A percentile compares a stretch with the other conserved stretches of the same genome.
These are phyloP conservation scores for Sebastes hubbsi DNA, from an alignment of 2,797 vertebrate species.

Conservation along the genomic window DNA sequence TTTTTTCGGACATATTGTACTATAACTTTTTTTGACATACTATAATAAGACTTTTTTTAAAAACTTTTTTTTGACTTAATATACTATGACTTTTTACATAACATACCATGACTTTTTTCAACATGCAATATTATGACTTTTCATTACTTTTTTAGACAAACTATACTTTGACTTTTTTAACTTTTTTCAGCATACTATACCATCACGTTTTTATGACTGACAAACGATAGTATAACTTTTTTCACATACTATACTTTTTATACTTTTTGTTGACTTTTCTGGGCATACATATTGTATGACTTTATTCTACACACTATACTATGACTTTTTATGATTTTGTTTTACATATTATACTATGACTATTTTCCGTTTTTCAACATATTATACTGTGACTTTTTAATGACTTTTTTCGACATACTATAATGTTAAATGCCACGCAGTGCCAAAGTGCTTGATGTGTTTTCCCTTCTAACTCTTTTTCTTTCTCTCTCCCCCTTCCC, in stretches of 20 bases:
- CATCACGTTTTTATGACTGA: background rate
- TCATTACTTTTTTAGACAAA: background rate
- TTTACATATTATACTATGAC: background rate
- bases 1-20: too few relatives aligned
- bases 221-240: too few relatives aligned
- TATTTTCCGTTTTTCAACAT: background rate
- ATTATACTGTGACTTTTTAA: background rate
- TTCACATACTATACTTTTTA: too few relatives aligned
- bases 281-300: too few relatives aligned
- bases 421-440: background rate
- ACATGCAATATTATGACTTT: background rate
- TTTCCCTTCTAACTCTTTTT: too few relatives aligned
- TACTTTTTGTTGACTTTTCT: too few relatives aligned
- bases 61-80: background rate
- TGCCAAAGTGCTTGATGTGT: too few relatives aligned
- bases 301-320: too few relatives aligned
- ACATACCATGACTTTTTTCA: background rate
- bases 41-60: background rate
- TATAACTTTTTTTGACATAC: background rate
- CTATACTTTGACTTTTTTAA: background rate
- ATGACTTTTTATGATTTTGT: too few relatives aligned
- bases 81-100: background rate
- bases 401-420: background rate
- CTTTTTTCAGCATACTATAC: background rate
- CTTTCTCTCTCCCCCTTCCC: too few relatives aligned